phyloP scores from a whole-genome alignment of 2,888 invertebrate species.

The Amblyjoppa proteus region DNA sequence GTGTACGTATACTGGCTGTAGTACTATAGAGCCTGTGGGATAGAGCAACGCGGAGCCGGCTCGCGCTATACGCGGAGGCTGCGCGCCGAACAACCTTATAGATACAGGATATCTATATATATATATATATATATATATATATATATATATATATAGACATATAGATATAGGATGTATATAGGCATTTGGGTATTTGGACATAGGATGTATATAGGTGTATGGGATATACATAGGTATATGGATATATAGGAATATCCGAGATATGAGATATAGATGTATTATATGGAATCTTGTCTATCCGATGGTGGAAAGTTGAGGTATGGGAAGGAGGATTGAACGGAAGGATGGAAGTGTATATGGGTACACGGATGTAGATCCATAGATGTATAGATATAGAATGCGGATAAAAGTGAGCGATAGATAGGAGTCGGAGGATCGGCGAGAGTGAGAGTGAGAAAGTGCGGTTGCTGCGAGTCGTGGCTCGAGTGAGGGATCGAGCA shows the following conservation, averaged over 20 bases:
- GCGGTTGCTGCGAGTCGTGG: conserved; percentile 62
- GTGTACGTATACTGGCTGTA: conserved; percentile 12
- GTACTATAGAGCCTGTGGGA: conserved; percentile 22
- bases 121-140: not conserved
- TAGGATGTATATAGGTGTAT: not conserved
- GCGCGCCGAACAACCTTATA: not conserved
- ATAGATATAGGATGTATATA: conserved; percentile 25
- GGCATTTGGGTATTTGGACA: not conserved
- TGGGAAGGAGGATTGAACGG: conserved; percentile 63
- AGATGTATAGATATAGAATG: conserved; percentile 64
- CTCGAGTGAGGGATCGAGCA: conserved; percentile 80
- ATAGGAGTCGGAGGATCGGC: conserved; percentile 45
- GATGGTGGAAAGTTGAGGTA: conserved; percentile 44
- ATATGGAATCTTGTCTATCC: conserved; percentile 44
- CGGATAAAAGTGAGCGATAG: conserved; percentile 66
- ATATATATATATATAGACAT: conserved; percentile 13
- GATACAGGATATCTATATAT: not conserved
- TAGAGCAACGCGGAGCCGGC: conserved; percentile 22
- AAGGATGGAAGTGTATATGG: conserved; percentile 52
- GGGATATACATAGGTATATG: not conserved
- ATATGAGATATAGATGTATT: conserved; percentile 42
- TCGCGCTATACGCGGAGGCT: conserved; percentile 22
- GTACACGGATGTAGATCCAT: conserved; percentile 27
- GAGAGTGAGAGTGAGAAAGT: conserved; percentile 54
- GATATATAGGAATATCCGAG: conserved; percentile 36